Base-by-base conservation (phyloP, 1,140 invertebrate genomes). In the Samia ricini region DNA sequence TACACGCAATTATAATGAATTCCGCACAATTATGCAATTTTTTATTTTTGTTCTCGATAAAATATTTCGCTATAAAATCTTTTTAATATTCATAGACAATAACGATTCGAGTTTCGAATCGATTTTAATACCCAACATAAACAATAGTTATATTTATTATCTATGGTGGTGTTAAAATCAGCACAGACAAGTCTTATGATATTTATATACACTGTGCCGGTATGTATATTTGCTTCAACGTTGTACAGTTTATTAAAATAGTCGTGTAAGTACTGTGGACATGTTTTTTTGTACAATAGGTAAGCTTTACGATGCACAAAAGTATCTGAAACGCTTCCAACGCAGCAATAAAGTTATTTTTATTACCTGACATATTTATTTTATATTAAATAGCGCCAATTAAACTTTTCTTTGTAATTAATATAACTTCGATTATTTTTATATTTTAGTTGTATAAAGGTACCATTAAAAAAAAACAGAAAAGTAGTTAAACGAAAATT, bases 221-320 rank as follows among this genome's bases (percentile, higher is more conserved):
- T 69, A 66, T 82, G 76, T 82, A 79, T 74, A 83, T 77, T 81
- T 64, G 65, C 69, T 76, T 15, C 64, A 63, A 67, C 77, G 77
- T n/a, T 81, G 66, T 68, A 82, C 77, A 82, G 74, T 77, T 60
- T 49, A 68, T n/a, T n/a, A n/a, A n/a, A n/a, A 75, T 77, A 72
- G 69, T 72, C 69, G 66, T 77, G 71, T 80, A 80, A 79, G 74
- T 77, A 77, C 74, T 72, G 75, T 83, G 75, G 74, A 4, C 77
- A 77, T 80, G 69, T 72, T 79, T 76, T n/a, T 72, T 76, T 83
- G 77, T 79, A 80, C 72, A 65, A 63, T 81, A 42, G 4, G 12
- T 42, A 79, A 74, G 77, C 78, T 84, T 82, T 67, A 63, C 76
- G 72, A 77, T 83, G 83, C 83, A 83, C 80, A 81, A 80, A 61